These are phyloP conservation scores for Onychorhynchus coronatus DNA, from an alignment of 2,113 vertebrate species.

Conservation along the genomic window DNA sequence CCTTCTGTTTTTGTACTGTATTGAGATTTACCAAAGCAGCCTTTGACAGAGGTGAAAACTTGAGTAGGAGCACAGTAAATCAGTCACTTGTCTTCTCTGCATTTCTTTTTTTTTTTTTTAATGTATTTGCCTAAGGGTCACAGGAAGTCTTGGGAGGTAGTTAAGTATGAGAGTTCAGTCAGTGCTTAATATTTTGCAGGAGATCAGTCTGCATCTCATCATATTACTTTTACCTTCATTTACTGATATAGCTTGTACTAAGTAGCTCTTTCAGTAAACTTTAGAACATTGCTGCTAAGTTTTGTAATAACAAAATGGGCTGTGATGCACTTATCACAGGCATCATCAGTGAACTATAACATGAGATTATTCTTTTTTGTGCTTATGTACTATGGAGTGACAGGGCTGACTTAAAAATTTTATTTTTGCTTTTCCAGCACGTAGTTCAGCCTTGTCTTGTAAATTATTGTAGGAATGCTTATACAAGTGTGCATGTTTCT, in stretches of 20 bases:
- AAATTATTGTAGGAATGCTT: neutral
- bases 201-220: neutral
- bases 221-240: neutral
- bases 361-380: neutral
- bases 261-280: neutral
- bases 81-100: neutral
- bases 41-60: neutral
- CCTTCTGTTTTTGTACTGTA: neutral
- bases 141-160: neutral
- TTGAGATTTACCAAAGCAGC: neutral
- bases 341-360: neutral
- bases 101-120: neutral
- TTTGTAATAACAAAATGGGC: constrained; percentile 5
- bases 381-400: neutral
- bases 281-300: neutral
- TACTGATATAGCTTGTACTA: neutral
- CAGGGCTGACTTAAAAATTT: neutral
- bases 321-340: neutral
- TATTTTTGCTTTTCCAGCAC: neutral
- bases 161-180: neutral
- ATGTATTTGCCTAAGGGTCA: neutral
- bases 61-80: neutral
- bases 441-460: neutral
- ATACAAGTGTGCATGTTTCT: neutral
- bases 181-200: neutral